Evolutionary conservation across 2,888 invertebrate species (phyloP).

Genomic region (Helleia helle): DNA sequence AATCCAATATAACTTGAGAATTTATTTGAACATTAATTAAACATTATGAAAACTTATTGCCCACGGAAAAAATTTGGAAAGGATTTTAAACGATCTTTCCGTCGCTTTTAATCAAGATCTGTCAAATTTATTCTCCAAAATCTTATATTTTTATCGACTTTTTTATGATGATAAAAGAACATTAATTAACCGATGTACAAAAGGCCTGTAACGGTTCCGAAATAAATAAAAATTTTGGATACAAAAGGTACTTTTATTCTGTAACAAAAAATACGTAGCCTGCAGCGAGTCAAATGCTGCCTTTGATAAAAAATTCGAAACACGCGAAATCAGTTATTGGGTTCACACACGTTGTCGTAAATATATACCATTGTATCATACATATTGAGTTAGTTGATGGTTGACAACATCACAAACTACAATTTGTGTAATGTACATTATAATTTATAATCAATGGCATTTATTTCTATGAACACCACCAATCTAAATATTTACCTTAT

Average conservation of each 20-base stretch:
- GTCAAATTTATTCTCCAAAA: background rate
- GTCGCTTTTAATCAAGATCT: background rate
- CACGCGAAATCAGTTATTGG: background rate
- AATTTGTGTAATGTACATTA: too few relatives aligned
- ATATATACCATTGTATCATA: background rate
- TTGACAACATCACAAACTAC: too few relatives aligned
- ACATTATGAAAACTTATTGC: constrained; percentile 9
- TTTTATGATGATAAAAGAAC: too few relatives aligned
- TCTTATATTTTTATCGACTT: too few relatives aligned
- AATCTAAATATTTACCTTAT: too few relatives aligned
- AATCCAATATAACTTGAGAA: constrained; percentile 4
- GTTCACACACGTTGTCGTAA: background rate
- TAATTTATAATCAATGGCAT: too few relatives aligned
- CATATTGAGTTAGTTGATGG: background rate
- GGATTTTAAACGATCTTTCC: background rate
- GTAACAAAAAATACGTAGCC: background rate
- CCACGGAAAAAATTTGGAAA: background rate
- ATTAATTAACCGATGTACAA: background rate
- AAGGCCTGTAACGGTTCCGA: too few relatives aligned
- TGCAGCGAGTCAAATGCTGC: background rate
- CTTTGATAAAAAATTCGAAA: constrained; percentile 7
- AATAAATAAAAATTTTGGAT: background rate
- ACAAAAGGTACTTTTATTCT: background rate
- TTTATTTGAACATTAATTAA: constrained; percentile 10
- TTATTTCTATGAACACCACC: too few relatives aligned